Percentiles rank a stretch among this genome's conserved stretches.
phyloP scores from a whole-genome alignment of 2,113 vertebrate genomes.

The Mormyrus iriodes region DNA sequence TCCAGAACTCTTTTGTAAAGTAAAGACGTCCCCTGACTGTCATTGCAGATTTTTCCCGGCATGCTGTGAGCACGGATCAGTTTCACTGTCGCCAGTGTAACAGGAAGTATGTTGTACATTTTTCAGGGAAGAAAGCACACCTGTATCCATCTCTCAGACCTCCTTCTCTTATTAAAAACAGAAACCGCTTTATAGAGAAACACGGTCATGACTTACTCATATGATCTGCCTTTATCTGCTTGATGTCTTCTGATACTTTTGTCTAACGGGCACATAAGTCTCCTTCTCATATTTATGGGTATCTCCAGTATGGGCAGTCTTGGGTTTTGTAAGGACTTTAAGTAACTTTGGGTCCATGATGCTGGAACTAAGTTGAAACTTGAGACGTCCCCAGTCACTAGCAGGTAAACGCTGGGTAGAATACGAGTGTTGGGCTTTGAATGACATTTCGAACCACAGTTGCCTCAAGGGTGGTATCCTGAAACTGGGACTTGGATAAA shows the following conservation, averaged over 20 bases:
- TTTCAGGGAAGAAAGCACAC: not conserved
- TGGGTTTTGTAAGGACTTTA: not conserved
- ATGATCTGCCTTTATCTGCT: not conserved
- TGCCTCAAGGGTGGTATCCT: slow-evolving; percentile 32
- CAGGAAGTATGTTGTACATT: not conserved
- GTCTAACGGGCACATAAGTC: not conserved
- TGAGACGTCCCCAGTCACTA: not conserved
- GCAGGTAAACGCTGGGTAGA: not conserved
- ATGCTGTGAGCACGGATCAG: not conserved
- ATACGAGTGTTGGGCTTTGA: not conserved
- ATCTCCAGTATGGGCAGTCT: not conserved
- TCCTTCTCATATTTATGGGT: not conserved
- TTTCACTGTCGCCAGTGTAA: not conserved
- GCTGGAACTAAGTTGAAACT: not conserved
- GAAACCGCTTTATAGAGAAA: not conserved
- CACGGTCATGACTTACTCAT: not conserved
- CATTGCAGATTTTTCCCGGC: not conserved
- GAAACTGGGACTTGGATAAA: slow-evolving; percentile 38
- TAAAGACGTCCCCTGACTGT: not conserved
- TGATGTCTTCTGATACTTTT: not conserved
- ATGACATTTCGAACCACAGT: not conserved
- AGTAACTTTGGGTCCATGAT: not conserved
- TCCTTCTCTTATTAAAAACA: not conserved
- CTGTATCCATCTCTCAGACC: not conserved
- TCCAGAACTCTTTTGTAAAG: not conserved